These are phyloP conservation scores for Tenualosa ilisha DNA, from an alignment of 2,797 vertebrate genomes.

Conservation along the genomic window DNA sequence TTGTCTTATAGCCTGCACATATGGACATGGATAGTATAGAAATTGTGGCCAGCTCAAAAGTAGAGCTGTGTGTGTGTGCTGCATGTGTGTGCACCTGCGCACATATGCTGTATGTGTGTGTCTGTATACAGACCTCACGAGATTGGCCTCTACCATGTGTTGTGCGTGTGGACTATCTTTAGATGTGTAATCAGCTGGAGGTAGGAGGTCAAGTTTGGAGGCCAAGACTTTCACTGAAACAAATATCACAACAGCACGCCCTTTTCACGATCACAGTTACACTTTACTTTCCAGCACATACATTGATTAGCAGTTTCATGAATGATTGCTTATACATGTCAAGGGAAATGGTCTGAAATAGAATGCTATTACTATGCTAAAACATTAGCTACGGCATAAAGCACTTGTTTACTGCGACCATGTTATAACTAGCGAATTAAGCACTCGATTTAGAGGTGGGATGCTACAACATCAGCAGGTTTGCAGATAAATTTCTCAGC, in stretches of 20 bases:
- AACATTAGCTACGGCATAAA: neutral
- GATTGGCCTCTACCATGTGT: conserved; percentile 43
- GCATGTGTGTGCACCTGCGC: neutral
- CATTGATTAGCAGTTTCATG: neutral
- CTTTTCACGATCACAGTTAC: neutral
- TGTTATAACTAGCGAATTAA: neutral
- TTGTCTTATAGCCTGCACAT: neutral
- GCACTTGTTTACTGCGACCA: neutral
- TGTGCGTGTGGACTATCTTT: conserved; percentile 48
- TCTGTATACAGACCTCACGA: conserved; percentile 7
- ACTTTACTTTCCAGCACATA: neutral
- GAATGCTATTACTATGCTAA: neutral
- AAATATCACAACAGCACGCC: neutral
- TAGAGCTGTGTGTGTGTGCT: neutral
- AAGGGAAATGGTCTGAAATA: neutral
- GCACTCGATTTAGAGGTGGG: neutral
- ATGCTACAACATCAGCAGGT: conserved; percentile 7
- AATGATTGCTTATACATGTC: neutral
- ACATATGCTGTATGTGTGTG: neutral
- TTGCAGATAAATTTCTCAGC: neutral
- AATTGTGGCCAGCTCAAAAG: neutral
- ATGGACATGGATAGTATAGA: neutral
- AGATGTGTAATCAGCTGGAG: conserved; percentile 29
- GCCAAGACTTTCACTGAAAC: neutral
- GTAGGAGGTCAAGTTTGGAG: neutral